Conservation (phyloP, 2,113 vertebrate species). For the Corydoras maculifer region DNA sequence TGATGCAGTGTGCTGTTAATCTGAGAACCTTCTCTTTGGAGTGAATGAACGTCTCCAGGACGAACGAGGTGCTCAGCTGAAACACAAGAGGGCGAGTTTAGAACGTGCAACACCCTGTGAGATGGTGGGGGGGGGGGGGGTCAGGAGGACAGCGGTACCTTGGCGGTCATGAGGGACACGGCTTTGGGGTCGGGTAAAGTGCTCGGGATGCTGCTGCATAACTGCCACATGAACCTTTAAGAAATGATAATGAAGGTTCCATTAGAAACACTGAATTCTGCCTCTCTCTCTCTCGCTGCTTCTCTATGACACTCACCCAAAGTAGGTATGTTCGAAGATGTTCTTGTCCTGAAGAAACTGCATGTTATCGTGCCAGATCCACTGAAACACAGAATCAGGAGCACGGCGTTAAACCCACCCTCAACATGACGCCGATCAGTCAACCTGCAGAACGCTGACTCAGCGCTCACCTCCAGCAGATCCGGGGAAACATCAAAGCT, state of each 20-base stretch:
- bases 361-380: constrained; percentile 99
- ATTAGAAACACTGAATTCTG: too few relatives aligned
- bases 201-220: constrained; percentile 97
- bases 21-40: constrained; percentile 92
- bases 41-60: constrained; percentile 98
- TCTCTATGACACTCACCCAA: constrained; percentile 75
- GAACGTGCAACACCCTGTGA: too few relatives aligned
- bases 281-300: too few relatives aligned
- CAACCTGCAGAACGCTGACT: too few relatives aligned
- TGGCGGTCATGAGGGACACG: constrained; percentile 95
- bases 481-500: constrained; percentile 96
- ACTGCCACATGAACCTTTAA: constrained; percentile 96
- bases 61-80: constrained; percentile 97
- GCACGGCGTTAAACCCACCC: too few relatives aligned
- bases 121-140: too few relatives aligned
- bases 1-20: too few relatives aligned
- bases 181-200: constrained; percentile 95
- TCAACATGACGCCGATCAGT: too few relatives aligned
- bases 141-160: constrained; percentile 65
- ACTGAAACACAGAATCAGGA: constrained; percentile 62
- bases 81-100: too few relatives aligned
- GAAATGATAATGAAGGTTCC: too few relatives aligned
- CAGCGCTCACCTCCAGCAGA: constrained; percentile 78
- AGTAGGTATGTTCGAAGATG: constrained; percentile 98
- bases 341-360: constrained; percentile 99